A percentile compares a stretch with the other conserved stretches of the same genome.
Conservation (phyloP, 2,113 vertebrate species). For the Trematocara stigmaticum region DNA sequence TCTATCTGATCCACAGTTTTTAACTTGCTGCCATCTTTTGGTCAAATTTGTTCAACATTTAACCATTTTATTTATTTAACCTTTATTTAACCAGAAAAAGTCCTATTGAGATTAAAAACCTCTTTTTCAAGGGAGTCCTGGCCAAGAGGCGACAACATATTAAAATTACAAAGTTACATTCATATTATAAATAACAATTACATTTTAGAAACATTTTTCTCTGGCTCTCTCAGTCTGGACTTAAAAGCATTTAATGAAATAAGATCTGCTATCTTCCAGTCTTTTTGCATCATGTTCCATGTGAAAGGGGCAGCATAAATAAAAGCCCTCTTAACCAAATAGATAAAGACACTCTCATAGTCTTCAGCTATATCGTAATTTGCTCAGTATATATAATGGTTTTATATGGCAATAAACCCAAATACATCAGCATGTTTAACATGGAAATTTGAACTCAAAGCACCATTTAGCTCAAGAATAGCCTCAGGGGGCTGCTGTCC, state of each 20-base stretch:
- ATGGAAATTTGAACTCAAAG: not conserved
- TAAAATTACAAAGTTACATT: too few species aligned
- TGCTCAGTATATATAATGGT: not conserved
- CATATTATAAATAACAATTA: too few species aligned
- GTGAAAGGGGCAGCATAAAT: too few species aligned
- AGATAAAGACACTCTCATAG: not conserved
- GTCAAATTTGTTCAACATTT: not conserved
- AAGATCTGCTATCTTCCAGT: too few species aligned
- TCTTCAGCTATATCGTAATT: not conserved
- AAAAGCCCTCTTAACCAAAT: not conserved
- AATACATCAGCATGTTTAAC: not conserved
- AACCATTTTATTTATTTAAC: not conserved
- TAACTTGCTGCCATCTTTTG: not conserved
- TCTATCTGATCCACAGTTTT: not conserved
- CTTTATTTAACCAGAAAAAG: too few species aligned
- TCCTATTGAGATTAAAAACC: too few species aligned
- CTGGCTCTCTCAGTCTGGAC: too few species aligned
- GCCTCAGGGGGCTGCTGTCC: not conserved
- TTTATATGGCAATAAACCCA: not conserved
- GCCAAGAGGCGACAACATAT: too few species aligned
- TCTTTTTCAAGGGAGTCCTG: too few species aligned
- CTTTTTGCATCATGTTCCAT: too few species aligned
- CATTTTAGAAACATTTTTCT: too few species aligned
- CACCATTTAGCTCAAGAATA: not conserved
- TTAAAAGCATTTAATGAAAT: too few species aligned